Percentiles rank a stretch among this genome's conserved stretches.
phyloP scores from a whole-genome alignment of 2,797 vertebrate genomes.

The Sternarchorhynchus goeldii region DNA sequence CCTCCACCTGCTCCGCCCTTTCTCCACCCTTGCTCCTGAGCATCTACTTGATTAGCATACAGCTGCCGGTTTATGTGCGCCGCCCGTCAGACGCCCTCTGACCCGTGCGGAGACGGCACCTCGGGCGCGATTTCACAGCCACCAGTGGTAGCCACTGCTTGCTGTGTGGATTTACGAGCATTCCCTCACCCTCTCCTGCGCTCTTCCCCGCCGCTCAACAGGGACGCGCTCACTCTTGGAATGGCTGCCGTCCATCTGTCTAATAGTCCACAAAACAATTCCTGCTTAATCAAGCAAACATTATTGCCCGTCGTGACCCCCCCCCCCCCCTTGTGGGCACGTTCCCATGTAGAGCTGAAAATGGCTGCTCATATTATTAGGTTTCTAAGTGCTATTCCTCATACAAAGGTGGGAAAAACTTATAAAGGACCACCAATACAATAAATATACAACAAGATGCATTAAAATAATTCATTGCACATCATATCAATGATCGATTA shows the following conservation, averaged over 20 bases:
- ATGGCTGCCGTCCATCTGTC: conserved; percentile 75
- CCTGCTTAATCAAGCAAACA: conserved; percentile 74
- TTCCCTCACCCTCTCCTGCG: conserved; percentile 42
- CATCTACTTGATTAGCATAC: conserved; percentile 79
- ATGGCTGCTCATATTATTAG: background rate
- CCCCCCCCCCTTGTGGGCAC: conserved; percentile 61
- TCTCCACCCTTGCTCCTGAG: conserved; percentile 50
- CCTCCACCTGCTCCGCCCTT: conserved; percentile 60
- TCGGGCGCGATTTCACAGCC: conserved; percentile 59
- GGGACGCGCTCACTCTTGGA: conserved; percentile 37
- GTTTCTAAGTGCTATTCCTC: background rate
- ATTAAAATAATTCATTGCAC: too few species aligned
- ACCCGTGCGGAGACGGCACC: conserved; percentile 44
- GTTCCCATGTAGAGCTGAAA: background rate
- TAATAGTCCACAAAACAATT: conserved; percentile 60
- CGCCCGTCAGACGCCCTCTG: conserved; percentile 52
- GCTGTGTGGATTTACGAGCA: conserved; percentile 59
- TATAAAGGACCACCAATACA: too few species aligned
- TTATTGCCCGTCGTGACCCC: conserved; percentile 61
- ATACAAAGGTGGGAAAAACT: too few species aligned
- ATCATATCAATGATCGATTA: too few species aligned
- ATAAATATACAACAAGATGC: too few species aligned
- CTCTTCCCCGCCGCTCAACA: conserved; percentile 15
- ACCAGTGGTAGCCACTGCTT: conserved; percentile 39
- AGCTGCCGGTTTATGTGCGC: conserved; percentile 73